These are phyloP conservation scores for Sylvilagus floridanus DNA, from an alignment of 2,797 vertebrate species.

Conservation along the genomic window DNA sequence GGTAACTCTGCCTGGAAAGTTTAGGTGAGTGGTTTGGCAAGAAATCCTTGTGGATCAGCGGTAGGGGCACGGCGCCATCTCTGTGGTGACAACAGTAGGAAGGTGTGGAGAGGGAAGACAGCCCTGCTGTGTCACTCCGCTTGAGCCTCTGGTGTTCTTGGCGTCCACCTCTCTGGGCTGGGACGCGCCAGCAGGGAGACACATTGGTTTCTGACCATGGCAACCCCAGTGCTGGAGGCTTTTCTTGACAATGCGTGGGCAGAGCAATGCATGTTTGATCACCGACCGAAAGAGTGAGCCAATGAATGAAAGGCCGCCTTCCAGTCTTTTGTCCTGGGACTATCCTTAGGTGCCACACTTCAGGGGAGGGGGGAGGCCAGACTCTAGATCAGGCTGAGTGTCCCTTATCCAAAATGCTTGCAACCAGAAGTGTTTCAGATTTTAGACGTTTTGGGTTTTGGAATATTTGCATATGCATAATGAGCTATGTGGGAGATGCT, in stretches of 20 bases:
- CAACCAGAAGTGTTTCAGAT: neutral
- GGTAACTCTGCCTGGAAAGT: too few relatives aligned
- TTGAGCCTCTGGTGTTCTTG: accelerated
- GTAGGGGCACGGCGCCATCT: neutral
- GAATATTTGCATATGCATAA: neutral
- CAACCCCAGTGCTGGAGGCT: accelerated
- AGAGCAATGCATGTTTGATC: neutral
- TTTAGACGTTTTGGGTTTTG: neutral
- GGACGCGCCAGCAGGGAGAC: too few relatives aligned
- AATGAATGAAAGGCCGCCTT: neutral
- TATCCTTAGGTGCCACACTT: neutral
- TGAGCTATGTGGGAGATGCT: neutral
- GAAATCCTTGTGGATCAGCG: neutral
- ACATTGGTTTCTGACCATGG: neutral
- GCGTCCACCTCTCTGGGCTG: accelerated
- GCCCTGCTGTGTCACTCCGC: accelerated
- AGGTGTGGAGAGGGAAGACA: neutral
- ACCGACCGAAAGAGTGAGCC: neutral
- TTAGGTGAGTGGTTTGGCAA: neutral
- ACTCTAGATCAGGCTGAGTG: accelerated
- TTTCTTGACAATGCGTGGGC: neutral
- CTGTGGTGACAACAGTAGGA: neutral
- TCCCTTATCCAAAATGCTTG: neutral
- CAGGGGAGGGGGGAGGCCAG: neutral
- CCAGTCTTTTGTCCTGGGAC: neutral